phyloP scores from a whole-genome alignment of 2,797 vertebrate species.

The Chromobotia macracanthus region DNA sequence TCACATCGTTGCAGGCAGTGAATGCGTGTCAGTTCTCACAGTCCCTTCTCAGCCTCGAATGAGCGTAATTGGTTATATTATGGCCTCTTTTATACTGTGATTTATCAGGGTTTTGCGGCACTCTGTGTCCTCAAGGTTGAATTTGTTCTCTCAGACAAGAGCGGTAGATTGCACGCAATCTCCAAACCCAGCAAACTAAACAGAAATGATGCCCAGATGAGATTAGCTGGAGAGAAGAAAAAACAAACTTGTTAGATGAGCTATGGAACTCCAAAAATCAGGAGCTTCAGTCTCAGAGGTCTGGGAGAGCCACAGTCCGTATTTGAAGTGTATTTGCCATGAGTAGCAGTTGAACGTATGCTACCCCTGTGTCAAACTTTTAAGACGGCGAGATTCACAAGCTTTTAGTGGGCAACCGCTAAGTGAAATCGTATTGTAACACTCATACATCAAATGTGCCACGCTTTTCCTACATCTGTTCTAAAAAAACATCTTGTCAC shows the following conservation, averaged over 20 bases:
- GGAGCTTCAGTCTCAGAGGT: neutral
- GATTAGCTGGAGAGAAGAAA: neutral
- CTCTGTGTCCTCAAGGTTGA: constrained; percentile 36
- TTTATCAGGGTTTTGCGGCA: constrained; percentile 53
- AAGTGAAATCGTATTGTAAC: constrained; percentile 15
- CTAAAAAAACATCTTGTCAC: neutral
- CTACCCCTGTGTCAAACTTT: neutral
- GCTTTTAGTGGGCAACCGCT: neutral
- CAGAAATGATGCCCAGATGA: neutral
- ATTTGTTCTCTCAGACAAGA: constrained; percentile 23
- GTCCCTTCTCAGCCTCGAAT: constrained; percentile 43
- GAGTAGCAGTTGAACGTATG: neutral
- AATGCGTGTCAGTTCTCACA: constrained; percentile 25
- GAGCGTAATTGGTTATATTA: constrained; percentile 60
- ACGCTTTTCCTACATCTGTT: neutral
- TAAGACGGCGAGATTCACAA: neutral
- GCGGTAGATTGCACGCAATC: neutral
- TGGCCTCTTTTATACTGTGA: constrained; percentile 50
- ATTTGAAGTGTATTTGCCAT: neutral
- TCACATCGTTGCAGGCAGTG: neutral
- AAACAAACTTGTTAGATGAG: constrained; percentile 2
- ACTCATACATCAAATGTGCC: neutral
- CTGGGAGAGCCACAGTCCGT: neutral
- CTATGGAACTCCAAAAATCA: too few species aligned
- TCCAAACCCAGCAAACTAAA: constrained; percentile 10